These are phyloP conservation scores for Umimayanthus chanpuru DNA, from an alignment of 92 coral and sea anemone genomes.

Conservation along the genomic window DNA sequence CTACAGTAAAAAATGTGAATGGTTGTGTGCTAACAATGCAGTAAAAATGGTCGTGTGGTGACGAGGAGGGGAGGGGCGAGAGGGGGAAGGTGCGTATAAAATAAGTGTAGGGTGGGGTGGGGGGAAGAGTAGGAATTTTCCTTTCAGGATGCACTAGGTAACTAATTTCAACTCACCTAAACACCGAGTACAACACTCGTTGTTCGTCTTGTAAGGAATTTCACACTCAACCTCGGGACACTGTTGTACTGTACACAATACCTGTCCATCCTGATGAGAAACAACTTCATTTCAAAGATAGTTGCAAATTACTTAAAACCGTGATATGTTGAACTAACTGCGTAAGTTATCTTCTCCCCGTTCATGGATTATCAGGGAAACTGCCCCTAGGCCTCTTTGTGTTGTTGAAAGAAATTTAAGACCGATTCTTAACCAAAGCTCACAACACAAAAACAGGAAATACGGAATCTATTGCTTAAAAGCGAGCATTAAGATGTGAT, in stretches of 20 bases:
- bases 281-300: not conserved
- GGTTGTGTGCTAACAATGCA: too few relatives aligned
- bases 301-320: not conserved
- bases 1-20: too few relatives aligned
- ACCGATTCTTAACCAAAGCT: too few relatives aligned
- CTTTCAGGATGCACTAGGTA: not conserved
- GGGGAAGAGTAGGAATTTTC: not conserved
- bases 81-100: not conserved
- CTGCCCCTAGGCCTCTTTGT: too few relatives aligned
- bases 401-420: too few relatives aligned
- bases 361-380: too few relatives aligned
- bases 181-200: slow-evolving; percentile 57
- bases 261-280: slow-evolving; percentile 63
- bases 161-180: slow-evolving; percentile 41
- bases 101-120: not conserved
- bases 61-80: not conserved
- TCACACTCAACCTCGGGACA: slow-evolving; percentile 67
- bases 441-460: too few relatives aligned
- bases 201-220: slow-evolving; percentile 44
- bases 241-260: slow-evolving; percentile 61
- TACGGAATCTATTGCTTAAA: too few relatives aligned
- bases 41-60: too few relatives aligned
- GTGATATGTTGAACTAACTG: not conserved
- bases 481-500: too few relatives aligned
- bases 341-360: not conserved